Evolutionary conservation across 2,888 invertebrate genomes (phyloP).

Genomic region (Aphodius sticticus): DNA sequence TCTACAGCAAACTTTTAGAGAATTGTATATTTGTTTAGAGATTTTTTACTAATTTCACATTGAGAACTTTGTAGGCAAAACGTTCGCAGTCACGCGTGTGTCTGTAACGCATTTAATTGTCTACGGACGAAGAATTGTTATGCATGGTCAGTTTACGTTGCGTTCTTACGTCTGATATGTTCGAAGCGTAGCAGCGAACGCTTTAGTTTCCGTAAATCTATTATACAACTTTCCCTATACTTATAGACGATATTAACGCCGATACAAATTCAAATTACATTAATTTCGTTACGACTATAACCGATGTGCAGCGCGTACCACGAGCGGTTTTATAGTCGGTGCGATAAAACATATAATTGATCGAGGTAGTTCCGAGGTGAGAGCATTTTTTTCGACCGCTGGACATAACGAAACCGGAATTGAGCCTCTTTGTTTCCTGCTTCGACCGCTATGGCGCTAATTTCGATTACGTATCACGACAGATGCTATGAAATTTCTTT

Average conservation of each 20-base stretch:
- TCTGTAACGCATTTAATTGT: not conserved
- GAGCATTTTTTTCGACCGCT: not conserved
- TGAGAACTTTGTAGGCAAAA: not conserved
- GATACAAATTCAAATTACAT: constrained; percentile 4
- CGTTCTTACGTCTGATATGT: not conserved
- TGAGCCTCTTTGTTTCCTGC: not conserved
- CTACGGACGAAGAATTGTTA: not conserved
- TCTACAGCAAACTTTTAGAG: too few relatives aligned
- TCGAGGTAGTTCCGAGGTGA: not conserved
- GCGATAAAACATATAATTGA: not conserved
- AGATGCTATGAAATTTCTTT: not conserved
- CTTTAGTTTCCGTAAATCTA: not conserved
- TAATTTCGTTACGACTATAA: not conserved
- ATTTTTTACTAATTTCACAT: too few relatives aligned
- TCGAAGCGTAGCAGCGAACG: not conserved
- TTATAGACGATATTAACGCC: not conserved
- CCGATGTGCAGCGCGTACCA: not conserved
- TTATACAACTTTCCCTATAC: constrained; percentile 4
- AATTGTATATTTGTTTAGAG: too few relatives aligned
- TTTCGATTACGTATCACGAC: not conserved
- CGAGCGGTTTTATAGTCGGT: not conserved
- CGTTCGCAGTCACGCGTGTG: not conserved
- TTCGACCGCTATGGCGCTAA: not conserved
- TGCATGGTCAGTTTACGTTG: not conserved
- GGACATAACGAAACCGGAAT: not conserved